Evolutionary conservation across 2,113 vertebrate genomes (phyloP).

Genomic region (Syngnathoides biaculeatus): DNA sequence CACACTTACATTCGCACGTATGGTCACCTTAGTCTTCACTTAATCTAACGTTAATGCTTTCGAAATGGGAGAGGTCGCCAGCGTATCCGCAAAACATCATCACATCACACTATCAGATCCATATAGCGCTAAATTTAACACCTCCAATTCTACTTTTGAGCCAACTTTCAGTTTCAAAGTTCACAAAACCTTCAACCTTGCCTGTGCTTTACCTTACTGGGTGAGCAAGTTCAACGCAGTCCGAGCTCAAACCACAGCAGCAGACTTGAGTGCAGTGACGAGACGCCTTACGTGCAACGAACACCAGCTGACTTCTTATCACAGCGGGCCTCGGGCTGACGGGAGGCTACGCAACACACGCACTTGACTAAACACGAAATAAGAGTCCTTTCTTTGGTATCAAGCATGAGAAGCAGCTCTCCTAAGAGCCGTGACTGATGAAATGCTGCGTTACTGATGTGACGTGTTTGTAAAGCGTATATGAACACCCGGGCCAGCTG

Average conservation of each 20-base stretch:
- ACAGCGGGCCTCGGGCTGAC: conserved; percentile 27
- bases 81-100: background rate
- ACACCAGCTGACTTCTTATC: conserved; percentile 59
- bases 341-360: conserved; percentile 15
- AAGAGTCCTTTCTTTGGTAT: conserved; percentile 32
- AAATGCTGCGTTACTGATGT: background rate
- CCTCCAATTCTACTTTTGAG: background rate
- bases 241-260: conserved; percentile 23
- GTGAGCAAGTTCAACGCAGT: conserved; percentile 18
- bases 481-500: background rate
- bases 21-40: background rate
- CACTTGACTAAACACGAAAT: conserved; percentile 20
- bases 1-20: background rate
- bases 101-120: background rate
- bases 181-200: background rate
- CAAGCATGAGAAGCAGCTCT: conserved; percentile 11
- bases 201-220: conserved; percentile 2
- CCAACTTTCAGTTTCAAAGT: conserved; percentile 13
- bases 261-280: conserved; percentile 11
- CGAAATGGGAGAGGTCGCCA: background rate
- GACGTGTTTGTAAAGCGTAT: background rate
- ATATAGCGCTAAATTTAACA: conserved; percentile 20
- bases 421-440: conserved; percentile 3
- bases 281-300: conserved; percentile 31
- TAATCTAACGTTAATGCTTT: background rate